phyloP scores from a whole-genome alignment of 2,888 invertebrate genomes.

The Branchellion lobata region DNA sequence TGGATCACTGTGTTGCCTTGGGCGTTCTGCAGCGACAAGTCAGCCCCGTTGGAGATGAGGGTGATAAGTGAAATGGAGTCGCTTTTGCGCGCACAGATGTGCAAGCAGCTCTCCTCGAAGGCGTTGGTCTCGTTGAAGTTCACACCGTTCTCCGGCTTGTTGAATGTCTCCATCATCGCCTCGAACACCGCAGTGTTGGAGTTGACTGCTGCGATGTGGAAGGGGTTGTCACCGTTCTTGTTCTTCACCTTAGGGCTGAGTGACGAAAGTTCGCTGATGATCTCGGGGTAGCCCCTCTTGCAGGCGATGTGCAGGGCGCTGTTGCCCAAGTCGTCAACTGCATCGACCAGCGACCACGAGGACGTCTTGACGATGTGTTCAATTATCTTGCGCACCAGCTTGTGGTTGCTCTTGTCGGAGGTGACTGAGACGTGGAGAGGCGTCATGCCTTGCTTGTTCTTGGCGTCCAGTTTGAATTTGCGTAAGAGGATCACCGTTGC shows the following conservation, averaged over 20 bases:
- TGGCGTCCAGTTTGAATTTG: slow-evolving; percentile 57
- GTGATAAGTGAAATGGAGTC: slow-evolving; percentile 50
- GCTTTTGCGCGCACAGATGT: slow-evolving; percentile 49
- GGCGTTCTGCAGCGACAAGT: slow-evolving; percentile 53
- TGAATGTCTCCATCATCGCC: slow-evolving; percentile 49
- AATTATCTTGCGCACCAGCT: slow-evolving; percentile 55
- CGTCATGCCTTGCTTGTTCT: slow-evolving; percentile 56
- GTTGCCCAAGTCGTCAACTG: slow-evolving; percentile 56
- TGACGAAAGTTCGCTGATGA: slow-evolving; percentile 45
- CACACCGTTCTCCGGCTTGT: slow-evolving; percentile 49
- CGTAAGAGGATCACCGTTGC: slow-evolving; percentile 54
- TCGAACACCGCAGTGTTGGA: slow-evolving; percentile 40
- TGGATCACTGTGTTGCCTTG: slow-evolving; percentile 58
- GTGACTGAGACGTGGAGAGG: slow-evolving; percentile 57
- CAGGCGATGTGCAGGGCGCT: slow-evolving; percentile 60
- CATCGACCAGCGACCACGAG: slow-evolving; percentile 59
- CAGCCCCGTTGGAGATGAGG: slow-evolving; percentile 55
- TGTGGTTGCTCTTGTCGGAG: slow-evolving; percentile 53
- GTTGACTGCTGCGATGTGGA: slow-evolving; percentile 50
- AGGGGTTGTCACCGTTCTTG: slow-evolving; percentile 49
- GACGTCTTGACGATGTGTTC: slow-evolving; percentile 58
- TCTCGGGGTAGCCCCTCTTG: slow-evolving; percentile 46
- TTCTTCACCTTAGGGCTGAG: slow-evolving; percentile 48
- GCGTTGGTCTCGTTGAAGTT: slow-evolving; percentile 49
- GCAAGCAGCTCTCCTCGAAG: slow-evolving; percentile 49